Conservation (phyloP, 2,113 vertebrate species). For the Sinocyclocheilus rhinocerous region DNA sequence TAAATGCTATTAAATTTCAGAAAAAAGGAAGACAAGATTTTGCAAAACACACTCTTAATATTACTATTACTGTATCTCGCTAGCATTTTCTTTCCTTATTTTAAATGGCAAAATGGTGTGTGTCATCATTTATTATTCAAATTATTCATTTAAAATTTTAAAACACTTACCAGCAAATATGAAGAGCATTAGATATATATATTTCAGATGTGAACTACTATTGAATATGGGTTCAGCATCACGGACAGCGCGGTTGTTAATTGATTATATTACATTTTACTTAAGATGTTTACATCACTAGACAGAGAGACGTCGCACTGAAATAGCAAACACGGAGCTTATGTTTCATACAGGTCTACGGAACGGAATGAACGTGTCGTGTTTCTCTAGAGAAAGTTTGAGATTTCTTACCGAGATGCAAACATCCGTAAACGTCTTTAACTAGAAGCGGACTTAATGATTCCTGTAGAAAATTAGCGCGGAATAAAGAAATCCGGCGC, state of each 20-base stretch:
- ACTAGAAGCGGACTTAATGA: conserved; percentile 39
- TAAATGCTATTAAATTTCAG: background rate
- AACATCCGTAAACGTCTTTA: conserved; percentile 26
- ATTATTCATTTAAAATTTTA: background rate
- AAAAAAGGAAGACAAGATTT: no score
- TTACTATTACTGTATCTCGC: background rate
- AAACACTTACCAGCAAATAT: conserved; percentile 71
- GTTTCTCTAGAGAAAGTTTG: conserved; percentile 20
- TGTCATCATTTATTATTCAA: background rate
- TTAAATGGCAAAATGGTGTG: background rate
- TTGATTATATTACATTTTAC: background rate
- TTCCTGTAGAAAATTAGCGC: background rate
- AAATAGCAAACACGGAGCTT: background rate
- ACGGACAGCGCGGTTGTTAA: conserved; percentile 65
- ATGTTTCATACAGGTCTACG: background rate
- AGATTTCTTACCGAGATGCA: conserved; percentile 30
- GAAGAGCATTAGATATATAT: conserved; percentile 64
- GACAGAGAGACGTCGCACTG: background rate
- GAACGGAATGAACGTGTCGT: background rate
- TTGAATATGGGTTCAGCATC: conserved; percentile 62
- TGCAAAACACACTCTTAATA: no score
- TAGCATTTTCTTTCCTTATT: background rate
- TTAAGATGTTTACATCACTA: background rate
- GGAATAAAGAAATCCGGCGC: background rate
- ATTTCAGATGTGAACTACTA: background rate